Evolutionary conservation across 2,113 vertebrate genomes (phyloP).

Genomic region (Pan paniscus): DNA sequence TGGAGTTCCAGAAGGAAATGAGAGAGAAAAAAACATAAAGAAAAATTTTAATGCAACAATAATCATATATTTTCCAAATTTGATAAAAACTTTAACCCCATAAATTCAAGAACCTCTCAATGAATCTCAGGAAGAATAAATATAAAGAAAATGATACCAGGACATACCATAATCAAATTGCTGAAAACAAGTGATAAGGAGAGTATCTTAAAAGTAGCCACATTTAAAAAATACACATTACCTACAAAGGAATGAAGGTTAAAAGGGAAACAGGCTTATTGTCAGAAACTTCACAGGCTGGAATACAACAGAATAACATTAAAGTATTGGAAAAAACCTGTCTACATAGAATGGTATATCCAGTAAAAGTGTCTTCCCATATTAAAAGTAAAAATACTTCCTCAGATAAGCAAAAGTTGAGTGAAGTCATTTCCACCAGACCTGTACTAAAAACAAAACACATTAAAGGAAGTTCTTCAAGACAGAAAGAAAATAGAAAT

Average conservation of each 20-base stretch:
- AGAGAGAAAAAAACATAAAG: background rate
- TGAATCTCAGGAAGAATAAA: background rate
- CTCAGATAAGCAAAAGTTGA: background rate
- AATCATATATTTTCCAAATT: background rate
- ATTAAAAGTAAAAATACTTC: background rate
- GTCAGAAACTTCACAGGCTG: background rate
- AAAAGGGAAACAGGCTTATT: background rate
- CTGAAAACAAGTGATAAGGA: background rate
- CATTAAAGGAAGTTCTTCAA: background rate
- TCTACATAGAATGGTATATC: background rate
- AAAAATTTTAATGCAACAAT: background rate
- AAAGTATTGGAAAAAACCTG: background rate
- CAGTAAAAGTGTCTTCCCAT: background rate
- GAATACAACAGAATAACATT: background rate
- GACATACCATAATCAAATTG: background rate
- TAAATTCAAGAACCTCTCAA: background rate
- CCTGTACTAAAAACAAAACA: background rate
- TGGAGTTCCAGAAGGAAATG: background rate
- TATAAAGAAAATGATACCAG: background rate
- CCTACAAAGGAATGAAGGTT: background rate
- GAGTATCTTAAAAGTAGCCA: background rate
- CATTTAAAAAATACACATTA: background rate
- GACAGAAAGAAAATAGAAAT: background rate
- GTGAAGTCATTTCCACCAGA: background rate
- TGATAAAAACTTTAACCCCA: background rate